phyloP scores from a whole-genome alignment of 2,888 invertebrate species.

The Caenorhabditis sp. region DNA sequence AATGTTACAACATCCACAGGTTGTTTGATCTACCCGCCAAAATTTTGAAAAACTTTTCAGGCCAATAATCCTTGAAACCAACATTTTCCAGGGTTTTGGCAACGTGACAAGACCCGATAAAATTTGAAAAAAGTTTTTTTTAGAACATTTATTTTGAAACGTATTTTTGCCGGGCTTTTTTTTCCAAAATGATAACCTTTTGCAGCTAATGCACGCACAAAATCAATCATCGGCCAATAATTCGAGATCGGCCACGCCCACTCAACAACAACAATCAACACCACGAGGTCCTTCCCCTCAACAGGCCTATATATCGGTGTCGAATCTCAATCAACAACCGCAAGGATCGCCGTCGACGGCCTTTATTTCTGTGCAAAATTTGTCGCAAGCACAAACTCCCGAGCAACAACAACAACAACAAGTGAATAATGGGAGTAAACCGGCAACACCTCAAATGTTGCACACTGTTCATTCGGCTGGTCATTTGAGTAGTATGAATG shows the following conservation, averaged over 20 bases:
- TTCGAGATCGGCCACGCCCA: not conserved
- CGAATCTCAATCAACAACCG: not conserved
- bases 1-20: slow-evolving; percentile 2
- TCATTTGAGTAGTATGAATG: slow-evolving; percentile 17
- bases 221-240: not conserved
- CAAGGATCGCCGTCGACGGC: slow-evolving; percentile 18
- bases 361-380: slow-evolving; percentile 25
- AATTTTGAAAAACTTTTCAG: not conserved
- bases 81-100: no score
- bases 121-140: no score
- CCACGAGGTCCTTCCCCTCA: not conserved
- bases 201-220: not conserved
- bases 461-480: not conserved
- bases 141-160: no score
- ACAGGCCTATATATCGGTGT: not conserved
- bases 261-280: slow-evolving; percentile 1
- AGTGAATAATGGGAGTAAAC: slow-evolving; percentile 2
- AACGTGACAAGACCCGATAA: no score
- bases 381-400: slow-evolving; percentile 1
- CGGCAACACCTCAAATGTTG: slow-evolving; percentile 20
- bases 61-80: not conserved
- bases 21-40: not conserved
- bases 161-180: no score
- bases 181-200: not conserved
- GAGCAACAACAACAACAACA: slow-evolving; percentile 11